Evolutionary conservation across 1,140 invertebrate genomes (phyloP).

Genomic region (Chymomyza costata): DNA sequence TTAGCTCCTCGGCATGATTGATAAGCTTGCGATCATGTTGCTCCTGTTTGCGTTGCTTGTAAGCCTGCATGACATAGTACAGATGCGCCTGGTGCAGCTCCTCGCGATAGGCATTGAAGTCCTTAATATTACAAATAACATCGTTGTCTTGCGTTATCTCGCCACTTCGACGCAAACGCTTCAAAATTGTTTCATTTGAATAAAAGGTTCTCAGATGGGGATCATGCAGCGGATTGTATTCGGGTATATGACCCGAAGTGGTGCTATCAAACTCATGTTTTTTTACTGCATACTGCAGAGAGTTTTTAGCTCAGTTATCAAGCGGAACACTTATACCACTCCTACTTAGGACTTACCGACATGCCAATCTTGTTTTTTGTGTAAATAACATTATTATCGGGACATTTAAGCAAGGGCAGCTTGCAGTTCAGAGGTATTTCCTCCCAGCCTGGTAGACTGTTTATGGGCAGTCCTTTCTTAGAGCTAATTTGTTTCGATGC

Average conservation of each 20-base stretch:
- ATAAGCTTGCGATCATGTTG: slow-evolving; percentile 22
- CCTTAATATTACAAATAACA: slow-evolving; percentile 34
- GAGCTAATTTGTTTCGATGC: background rate
- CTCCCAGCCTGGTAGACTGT: slow-evolving; percentile 36
- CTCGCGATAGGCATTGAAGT: slow-evolving; percentile 36
- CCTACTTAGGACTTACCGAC: slow-evolving; percentile 5
- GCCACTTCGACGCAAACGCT: slow-evolving; percentile 29
- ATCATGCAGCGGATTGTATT: slow-evolving; percentile 37
- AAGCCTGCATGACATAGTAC: slow-evolving; percentile 20
- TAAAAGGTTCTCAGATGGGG: slow-evolving; percentile 30
- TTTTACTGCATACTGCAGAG: slow-evolving; percentile 13
- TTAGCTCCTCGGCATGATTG: slow-evolving; percentile 20
- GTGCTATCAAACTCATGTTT: slow-evolving; percentile 30
- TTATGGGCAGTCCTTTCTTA: slow-evolving; percentile 20
- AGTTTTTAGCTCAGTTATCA: background rate
- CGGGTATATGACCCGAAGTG: slow-evolving; percentile 4
- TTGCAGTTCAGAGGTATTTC: slow-evolving; percentile 27
- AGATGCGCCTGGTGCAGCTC: slow-evolving; percentile 44
- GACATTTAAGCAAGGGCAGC: slow-evolving; percentile 32
- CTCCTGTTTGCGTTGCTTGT: slow-evolving; percentile 19
- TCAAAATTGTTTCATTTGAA: slow-evolving; percentile 17
- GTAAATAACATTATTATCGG: slow-evolving; percentile 31
- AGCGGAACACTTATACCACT: background rate
- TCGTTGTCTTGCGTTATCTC: slow-evolving; percentile 32
- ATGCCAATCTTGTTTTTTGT: slow-evolving; percentile 30